These are phyloP conservation scores for Mastigias papua DNA, from an alignment of 30 jellyfish, hydroid and myxozoan species.

Conservation along the genomic window DNA sequence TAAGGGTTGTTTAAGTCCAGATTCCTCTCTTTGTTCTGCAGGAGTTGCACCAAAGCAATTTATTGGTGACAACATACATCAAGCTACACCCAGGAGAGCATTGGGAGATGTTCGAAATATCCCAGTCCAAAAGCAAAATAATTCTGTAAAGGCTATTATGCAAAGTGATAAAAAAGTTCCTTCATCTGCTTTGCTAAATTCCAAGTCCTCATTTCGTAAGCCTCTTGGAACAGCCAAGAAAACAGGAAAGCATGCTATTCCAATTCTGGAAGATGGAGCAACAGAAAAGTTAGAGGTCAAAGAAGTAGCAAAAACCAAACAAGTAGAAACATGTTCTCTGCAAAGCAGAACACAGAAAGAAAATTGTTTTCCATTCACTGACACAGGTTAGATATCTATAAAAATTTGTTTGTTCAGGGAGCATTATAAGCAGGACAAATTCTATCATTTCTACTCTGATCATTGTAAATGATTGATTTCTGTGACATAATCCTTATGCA, in stretches of 20 bases:
- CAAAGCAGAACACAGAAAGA: conserved; percentile 17
- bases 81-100: conserved; percentile 77
- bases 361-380: conserved; percentile 18
- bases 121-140: conserved; percentile 18
- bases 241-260: conserved; percentile 14
- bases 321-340: background rate
- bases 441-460: background rate
- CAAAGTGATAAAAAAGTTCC: conserved; percentile 41
- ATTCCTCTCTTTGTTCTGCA: background rate
- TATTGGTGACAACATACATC: conserved; percentile 22
- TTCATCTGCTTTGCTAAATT: background rate
- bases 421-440: background rate
- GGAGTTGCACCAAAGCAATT: conserved; percentile 61
- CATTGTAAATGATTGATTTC: too few species aligned
- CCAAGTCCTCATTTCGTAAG: conserved; percentile 9
- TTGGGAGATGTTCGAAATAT: conserved; percentile 71
- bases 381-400: background rate
- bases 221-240: conserved; percentile 43
- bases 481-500: background rate
- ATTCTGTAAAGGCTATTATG: conserved; percentile 9
- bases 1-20: background rate
- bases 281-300: background rate
- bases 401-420: background rate
- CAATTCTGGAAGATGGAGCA: conserved; percentile 32
- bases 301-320: background rate